Conservation (phyloP, 1,140 invertebrate species). For the Drosophila busckii region DNA sequence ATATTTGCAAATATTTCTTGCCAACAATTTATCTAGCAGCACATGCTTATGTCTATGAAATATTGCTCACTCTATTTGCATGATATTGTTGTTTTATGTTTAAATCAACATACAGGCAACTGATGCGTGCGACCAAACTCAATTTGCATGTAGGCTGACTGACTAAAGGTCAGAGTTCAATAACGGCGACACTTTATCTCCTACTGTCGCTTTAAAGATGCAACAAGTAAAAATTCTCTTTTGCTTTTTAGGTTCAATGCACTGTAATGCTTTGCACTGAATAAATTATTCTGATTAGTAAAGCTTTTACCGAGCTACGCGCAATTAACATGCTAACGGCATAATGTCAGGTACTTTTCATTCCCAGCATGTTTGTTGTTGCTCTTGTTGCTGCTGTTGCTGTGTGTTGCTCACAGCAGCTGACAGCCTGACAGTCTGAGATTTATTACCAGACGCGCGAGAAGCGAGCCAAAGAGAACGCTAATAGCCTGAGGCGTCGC, state of each 20-base stretch:
- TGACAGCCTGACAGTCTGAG: constrained; percentile 60
- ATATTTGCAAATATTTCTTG: constrained; percentile 11
- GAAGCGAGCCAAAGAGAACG: constrained; percentile 34
- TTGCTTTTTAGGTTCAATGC: constrained; percentile 34
- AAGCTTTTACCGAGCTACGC: constrained; percentile 4
- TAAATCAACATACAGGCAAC: constrained; percentile 25
- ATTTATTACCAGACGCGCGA: constrained; percentile 55
- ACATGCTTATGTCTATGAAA: too few relatives aligned
- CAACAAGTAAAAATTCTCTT: too few relatives aligned
- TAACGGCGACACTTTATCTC: too few relatives aligned
- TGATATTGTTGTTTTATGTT: too few relatives aligned
- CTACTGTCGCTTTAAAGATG: too few relatives aligned
- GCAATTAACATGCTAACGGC: constrained; percentile 38
- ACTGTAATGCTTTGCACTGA: constrained; percentile 31
- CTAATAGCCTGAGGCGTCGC: constrained; percentile 48
- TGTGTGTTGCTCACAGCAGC: constrained; percentile 26
- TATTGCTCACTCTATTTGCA: too few relatives aligned
- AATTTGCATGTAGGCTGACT: too few relatives aligned
- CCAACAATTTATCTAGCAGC: constrained; percentile 2
- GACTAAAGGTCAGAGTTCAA: too few relatives aligned
- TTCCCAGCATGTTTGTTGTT: constrained; percentile 23
- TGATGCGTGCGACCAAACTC: too few relatives aligned
- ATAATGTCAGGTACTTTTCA: constrained; percentile 46
- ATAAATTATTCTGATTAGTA: constrained; percentile 38
- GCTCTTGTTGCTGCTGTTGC: constrained; percentile 1